Conservation (phyloP, 1,140 invertebrate species). For the Chrysomallon squamiferum region DNA sequence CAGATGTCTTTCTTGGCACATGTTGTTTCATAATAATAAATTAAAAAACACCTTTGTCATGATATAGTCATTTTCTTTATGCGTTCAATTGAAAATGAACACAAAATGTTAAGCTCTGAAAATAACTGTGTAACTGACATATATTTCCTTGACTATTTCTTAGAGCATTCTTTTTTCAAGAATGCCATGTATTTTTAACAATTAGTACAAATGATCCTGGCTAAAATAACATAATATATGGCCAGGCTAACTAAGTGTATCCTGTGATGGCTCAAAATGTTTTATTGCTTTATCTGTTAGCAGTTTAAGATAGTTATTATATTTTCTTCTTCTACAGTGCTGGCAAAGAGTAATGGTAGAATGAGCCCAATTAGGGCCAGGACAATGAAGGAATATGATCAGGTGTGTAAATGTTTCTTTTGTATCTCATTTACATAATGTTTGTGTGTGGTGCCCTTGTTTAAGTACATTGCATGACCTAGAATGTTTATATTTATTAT, state of each 20-base stretch:
- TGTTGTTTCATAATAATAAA: neutral
- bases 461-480: neutral
- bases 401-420: constrained; percentile 42
- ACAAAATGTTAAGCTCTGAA: neutral
- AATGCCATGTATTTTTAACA: too few species aligned
- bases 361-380: constrained; percentile 68
- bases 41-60: neutral
- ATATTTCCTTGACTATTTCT: too few species aligned
- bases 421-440: neutral
- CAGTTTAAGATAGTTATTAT: too few species aligned
- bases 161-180: too few species aligned
- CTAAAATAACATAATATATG: too few species aligned
- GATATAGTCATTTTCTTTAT: too few species aligned
- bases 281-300: too few species aligned
- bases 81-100: neutral
- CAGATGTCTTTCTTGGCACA: neutral
- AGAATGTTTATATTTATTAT: neutral
- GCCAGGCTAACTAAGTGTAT: too few species aligned
- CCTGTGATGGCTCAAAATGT: too few species aligned
- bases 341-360: constrained; percentile 52
- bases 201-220: too few species aligned
- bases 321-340: constrained; percentile 38
- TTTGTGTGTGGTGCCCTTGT: neutral
- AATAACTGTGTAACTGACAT: neutral
- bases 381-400: constrained; percentile 90